Evolutionary conservation across 2,113 vertebrate species (phyloP).

Genomic region (Pseudolaguvia tuberculata): DNA sequence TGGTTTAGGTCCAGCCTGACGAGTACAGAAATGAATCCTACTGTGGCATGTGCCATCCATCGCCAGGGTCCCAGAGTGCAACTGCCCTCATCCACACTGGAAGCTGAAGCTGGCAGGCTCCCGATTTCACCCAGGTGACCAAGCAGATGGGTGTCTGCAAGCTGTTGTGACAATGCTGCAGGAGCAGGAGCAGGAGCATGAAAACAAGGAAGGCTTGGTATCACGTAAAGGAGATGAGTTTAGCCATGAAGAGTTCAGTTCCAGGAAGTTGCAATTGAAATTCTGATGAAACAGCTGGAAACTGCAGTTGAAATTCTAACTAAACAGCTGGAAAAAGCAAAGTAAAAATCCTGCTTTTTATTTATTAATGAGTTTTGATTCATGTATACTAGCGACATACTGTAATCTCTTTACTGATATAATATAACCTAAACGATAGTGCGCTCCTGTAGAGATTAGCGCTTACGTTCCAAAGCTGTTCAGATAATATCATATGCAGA

Average conservation of each 20-base stretch:
- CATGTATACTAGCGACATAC: not conserved
- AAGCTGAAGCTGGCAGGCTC: conserved; percentile 23
- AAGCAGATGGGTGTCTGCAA: conserved; percentile 26
- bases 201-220: conserved; percentile 5
- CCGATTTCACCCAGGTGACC: conserved; percentile 27
- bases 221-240: not conserved
- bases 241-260: not conserved
- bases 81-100: conserved; percentile 15
- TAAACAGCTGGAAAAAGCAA: not conserved
- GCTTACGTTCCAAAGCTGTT: not conserved
- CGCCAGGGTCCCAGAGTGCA: conserved; percentile 17
- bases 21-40: conserved; percentile 20
- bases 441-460: not conserved
- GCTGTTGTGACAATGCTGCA: conserved; percentile 21
- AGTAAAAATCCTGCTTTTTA: not conserved
- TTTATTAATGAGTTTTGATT: not conserved
- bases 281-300: not conserved
- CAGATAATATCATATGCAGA: not conserved
- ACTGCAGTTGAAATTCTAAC: not conserved
- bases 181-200: conserved; percentile 19
- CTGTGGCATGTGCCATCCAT: conserved; percentile 25
- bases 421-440: not conserved
- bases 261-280: not conserved
- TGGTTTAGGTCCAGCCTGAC: not conserved
- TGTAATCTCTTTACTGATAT: not conserved